These are phyloP conservation scores for Dinomys branickii DNA, from an alignment of 2,113 vertebrate genomes.

Conservation along the genomic window DNA sequence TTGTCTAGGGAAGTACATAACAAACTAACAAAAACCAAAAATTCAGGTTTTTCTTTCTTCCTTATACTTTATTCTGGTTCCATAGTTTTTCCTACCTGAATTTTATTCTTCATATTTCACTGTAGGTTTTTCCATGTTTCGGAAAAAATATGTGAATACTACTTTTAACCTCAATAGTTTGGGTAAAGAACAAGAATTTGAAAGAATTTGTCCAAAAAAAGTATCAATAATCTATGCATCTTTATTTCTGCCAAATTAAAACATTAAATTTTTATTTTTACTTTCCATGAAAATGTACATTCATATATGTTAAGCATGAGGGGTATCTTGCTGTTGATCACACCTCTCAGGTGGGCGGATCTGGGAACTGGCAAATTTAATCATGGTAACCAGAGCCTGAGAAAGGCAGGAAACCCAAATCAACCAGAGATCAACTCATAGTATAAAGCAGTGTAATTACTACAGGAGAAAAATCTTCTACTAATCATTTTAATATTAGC, in stretches of 20 bases:
- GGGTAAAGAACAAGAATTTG: constrained; percentile 21
- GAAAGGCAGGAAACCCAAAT: background rate
- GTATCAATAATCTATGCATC: background rate
- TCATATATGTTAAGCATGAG: background rate
- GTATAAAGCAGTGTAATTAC: background rate
- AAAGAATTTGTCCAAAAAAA: background rate
- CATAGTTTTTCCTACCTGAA: background rate
- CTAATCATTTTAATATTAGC: background rate
- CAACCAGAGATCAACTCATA: background rate
- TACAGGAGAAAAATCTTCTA: background rate
- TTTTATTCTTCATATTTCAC: background rate
- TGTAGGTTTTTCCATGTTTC: background rate
- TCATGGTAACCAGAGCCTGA: background rate
- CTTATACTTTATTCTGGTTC: background rate
- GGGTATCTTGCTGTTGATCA: background rate
- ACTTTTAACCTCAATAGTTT: background rate
- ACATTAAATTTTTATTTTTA: constrained; percentile 21
- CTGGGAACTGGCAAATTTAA: background rate
- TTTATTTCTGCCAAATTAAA: background rate
- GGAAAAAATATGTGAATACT: constrained; percentile 2
- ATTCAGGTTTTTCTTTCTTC: constrained; percentile 3
- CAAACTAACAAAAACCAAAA: background rate
- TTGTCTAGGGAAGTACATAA: background rate
- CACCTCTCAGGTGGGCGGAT: background rate
- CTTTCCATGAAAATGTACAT: background rate